Evolutionary conservation across 2,113 vertebrate genomes (phyloP).

Genomic region (Raphicerus campestris): DNA sequence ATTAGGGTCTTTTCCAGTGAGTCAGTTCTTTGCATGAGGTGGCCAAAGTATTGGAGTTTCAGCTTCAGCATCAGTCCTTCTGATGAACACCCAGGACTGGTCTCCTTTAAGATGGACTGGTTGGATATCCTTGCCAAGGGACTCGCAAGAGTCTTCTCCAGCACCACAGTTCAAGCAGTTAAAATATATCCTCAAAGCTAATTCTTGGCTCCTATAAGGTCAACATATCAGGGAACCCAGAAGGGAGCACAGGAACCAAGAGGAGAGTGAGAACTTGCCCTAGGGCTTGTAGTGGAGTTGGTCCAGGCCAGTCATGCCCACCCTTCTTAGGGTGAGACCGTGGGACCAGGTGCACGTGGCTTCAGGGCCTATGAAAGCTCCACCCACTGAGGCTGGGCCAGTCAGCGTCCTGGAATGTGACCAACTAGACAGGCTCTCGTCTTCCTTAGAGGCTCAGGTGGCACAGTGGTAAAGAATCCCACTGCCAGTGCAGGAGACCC

Average conservation of each 20-base stretch:
- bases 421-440: neutral
- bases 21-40: neutral
- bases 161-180: neutral
- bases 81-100: no score
- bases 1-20: neutral
- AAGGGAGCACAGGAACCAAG: neutral
- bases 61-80: neutral
- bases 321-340: neutral
- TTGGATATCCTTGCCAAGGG: no score
- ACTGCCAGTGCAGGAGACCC: neutral
- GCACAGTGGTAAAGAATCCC: neutral
- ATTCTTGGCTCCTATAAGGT: neutral
- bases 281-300: neutral
- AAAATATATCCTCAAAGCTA: neutral
- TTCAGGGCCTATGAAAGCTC: neutral
- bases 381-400: neutral
- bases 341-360: rapidly evolving
- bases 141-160: no score
- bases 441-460: neutral
- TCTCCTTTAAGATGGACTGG: no score
- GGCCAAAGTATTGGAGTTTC: neutral
- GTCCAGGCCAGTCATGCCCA: neutral
- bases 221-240: neutral
- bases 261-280: neutral
- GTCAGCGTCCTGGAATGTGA: neutral